Evolutionary conservation across 2,113 vertebrate species (phyloP).

Genomic region (Brienomyrus brachyistius): DNA sequence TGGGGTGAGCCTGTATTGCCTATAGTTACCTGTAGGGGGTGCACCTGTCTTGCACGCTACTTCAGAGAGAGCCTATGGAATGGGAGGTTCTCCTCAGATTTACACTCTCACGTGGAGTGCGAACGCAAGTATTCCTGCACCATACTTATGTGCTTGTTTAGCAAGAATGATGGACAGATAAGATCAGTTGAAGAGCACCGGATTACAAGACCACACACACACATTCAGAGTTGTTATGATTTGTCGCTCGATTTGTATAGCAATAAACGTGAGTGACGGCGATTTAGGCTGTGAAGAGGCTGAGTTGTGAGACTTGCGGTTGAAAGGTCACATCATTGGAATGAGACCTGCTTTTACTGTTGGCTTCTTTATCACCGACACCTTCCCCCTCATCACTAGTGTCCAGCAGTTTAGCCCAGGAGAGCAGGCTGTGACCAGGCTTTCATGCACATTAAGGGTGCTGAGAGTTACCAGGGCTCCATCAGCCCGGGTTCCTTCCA

Average conservation of each 20-base stretch:
- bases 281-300: background rate
- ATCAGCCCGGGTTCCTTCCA: background rate
- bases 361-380: background rate
- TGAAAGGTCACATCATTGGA: background rate
- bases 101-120: background rate
- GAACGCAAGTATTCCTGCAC: background rate
- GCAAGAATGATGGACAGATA: background rate
- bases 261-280: background rate
- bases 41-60: background rate
- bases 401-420: background rate
- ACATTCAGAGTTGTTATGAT: background rate
- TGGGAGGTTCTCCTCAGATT: background rate
- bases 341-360: background rate
- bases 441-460: background rate
- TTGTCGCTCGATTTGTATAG: background rate
- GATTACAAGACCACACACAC: background rate
- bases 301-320: background rate
- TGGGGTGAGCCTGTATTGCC: background rate
- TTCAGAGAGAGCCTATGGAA: background rate
- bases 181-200: background rate
- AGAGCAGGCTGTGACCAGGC: background rate
- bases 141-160: background rate
- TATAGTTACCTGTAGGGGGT: constrained; percentile 6
- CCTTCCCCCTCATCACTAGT: background rate
- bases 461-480: background rate